Conservation (phyloP, 2,113 vertebrate genomes). For the Pantherophis guttatus region DNA sequence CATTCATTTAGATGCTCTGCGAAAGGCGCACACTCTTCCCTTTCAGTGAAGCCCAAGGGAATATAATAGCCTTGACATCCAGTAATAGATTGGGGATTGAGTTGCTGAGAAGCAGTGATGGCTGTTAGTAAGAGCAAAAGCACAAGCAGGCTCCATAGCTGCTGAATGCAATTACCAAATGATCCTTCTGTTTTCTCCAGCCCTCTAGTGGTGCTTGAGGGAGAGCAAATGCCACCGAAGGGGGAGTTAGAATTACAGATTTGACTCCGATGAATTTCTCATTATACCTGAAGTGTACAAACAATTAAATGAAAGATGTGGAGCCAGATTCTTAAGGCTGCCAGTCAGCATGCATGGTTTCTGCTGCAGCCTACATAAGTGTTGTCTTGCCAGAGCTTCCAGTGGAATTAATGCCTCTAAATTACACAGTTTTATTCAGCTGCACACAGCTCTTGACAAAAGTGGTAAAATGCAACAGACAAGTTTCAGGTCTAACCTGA, state of each 20-base stretch:
- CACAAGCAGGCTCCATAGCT: too few relatives aligned
- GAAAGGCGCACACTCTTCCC: not conserved
- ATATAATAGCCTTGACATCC: not conserved
- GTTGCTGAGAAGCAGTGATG: not conserved
- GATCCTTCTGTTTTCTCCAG: not conserved
- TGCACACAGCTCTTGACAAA: conserved; percentile 8
- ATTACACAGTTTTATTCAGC: conserved; percentile 9
- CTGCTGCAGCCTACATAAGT: not conserved
- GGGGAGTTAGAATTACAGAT: not conserved
- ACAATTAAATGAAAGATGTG: conserved; percentile 9
- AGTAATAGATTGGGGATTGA: not conserved
- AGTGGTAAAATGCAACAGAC: not conserved
- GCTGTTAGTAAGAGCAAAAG: not conserved
- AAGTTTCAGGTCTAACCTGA: not conserved
- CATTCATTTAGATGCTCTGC: not conserved
- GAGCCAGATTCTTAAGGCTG: not conserved
- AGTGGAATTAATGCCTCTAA: not conserved
- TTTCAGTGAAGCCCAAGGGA: too few relatives aligned
- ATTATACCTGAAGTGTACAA: not conserved
- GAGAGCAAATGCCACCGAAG: not conserved
- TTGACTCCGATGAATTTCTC: not conserved
- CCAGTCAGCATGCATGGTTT: not conserved
- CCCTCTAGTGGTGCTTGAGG: not conserved
- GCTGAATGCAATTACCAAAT: not conserved
- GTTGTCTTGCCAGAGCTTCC: not conserved